Evolutionary conservation across 2,113 vertebrate species (phyloP), one percentile per base, ranked within the genome.

Genomic region (Calcarius ornatus): DNA sequence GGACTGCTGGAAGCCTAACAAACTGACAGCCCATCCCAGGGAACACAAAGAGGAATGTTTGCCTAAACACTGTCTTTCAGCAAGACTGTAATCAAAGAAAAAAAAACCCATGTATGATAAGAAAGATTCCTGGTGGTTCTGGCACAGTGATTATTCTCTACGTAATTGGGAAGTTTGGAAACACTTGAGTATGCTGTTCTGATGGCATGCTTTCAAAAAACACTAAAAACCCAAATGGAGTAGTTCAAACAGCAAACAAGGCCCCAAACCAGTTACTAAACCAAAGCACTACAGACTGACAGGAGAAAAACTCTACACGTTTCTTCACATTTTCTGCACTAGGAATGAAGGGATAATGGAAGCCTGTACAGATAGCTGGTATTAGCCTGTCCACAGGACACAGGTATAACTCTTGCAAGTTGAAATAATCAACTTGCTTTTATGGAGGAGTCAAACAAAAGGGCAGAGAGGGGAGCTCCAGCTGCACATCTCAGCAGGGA

Each of bases 1-100:
- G 54, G 90, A 65, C 81, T 78, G 84, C 96, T 83, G 86, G 92
- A 95, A 91, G 81, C 79, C 86, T 48, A 72, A 86, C 69, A 84
- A 70, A 81, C 72, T 78, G 88, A 86, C 95, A 96, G 10, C 59
- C 77, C 63, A 42, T 71, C 91, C 86, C 72, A 68, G 70, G 87
- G 47, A 95, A 70, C 64, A 91, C 76, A 77, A 50, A 88, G 63
- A 88, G 48, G 45, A 95, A 82, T 81, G 91, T 91, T 69, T 96
- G 92, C 87, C 89, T 91, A 68, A 94, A 96, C 30, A 13, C 40
- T 54, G 72, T 92, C 94, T 92, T 95, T 84, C 85, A 79, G 77
- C 84, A 64, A 87, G 77, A 63, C 75, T 63, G 66, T 61, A 89
- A 95, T 86, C 80, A 92, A 77, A 71, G 64, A 7, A 81, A 81